Base-by-base conservation (phyloP, 2,113 vertebrate genomes). In the Mugil cephalus region DNA sequence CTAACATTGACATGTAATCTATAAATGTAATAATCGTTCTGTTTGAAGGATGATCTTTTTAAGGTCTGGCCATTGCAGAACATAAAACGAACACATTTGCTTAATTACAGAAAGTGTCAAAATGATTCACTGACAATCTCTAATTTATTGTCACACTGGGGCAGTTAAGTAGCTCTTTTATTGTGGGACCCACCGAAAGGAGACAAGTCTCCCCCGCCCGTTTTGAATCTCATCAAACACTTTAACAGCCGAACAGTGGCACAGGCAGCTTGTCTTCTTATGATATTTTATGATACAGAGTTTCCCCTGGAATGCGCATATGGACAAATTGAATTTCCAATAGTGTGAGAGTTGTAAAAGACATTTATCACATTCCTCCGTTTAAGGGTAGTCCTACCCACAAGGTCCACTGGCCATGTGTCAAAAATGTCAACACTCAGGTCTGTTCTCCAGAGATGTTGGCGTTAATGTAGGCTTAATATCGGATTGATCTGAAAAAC, bases 401-500 rank as follows among this genome's bases (percentile, higher is more conserved):
- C 56, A 78, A 60, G 50, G 62, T 53, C 67, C 55, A 51, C 67
- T 85, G 90, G 87, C 89, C n/a, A 42, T 14, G 34, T 72, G 45
- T 85, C 84, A 92, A 81, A 84, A 69, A 89, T 88, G 84, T 90
- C 88, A 77, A 69, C 63, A 70, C 85, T 76, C 79, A 10, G 88
- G 78, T 81, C 58, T 30, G 48, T 10, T 63, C 59, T 82, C 62
- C 55, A 58, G 55, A 83, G 82, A 75, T 66, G 74, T 73, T 90
- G 77, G 73, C 65, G 43, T 91, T 89, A 88, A 82, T 91, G 76
- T 85, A 42, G 84, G 80, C 68, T 89, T 88, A 90, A 88, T 90
- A 88, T 91, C 79, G 45, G 79, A 88, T 68, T 88, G 89, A 91
- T 93, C 86, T 93, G 88, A 90, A 93, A 92, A 92, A 90, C 69